These are phyloP conservation scores for Lochmaea crataegi DNA, from an alignment of 2,888 invertebrate species.

Conservation along the genomic window DNA sequence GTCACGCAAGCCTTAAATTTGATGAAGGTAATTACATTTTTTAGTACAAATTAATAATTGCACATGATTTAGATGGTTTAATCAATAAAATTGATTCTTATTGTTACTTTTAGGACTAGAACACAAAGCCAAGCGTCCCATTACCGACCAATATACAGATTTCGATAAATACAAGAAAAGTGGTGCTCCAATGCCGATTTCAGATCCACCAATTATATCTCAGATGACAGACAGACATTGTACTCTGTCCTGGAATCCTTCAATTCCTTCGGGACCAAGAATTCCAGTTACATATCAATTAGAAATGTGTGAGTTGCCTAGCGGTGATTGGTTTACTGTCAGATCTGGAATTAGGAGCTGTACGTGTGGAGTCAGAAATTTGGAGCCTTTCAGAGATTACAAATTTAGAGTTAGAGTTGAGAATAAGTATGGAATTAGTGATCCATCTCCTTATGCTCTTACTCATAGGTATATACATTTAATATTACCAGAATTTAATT, in stretches of 20 bases:
- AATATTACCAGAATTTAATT: background rate
- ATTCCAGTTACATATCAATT: slow-evolving; percentile 94
- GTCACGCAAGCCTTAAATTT: slow-evolving; percentile 82
- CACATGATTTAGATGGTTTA: background rate
- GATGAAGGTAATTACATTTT: slow-evolving; percentile 64
- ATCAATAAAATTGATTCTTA: background rate
- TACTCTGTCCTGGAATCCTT: slow-evolving; percentile 94
- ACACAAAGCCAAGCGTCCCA: slow-evolving; percentile 73
- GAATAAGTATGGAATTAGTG: slow-evolving; percentile 96
- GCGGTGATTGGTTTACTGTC: slow-evolving; percentile 93
- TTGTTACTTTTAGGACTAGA: slow-evolving; percentile 66
- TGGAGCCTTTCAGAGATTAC: slow-evolving; percentile 95
- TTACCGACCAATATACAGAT: slow-evolving; percentile 84
- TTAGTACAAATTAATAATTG: background rate
- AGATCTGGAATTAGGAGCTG: slow-evolving; percentile 88
- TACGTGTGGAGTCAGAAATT: slow-evolving; percentile 87
- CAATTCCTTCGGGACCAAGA: slow-evolving; percentile 86
- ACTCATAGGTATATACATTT: slow-evolving; percentile 70
- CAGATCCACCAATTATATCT: slow-evolving; percentile 92
- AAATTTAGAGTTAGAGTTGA: slow-evolving; percentile 95
- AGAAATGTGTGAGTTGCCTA: slow-evolving; percentile 93
- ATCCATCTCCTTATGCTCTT: slow-evolving; percentile 91
- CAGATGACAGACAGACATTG: slow-evolving; percentile 91
- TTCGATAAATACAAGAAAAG: slow-evolving; percentile 85
- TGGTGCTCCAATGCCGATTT: slow-evolving; percentile 87